Conservation (phyloP, 2,113 vertebrate species). For the Euleptes europaea region DNA sequence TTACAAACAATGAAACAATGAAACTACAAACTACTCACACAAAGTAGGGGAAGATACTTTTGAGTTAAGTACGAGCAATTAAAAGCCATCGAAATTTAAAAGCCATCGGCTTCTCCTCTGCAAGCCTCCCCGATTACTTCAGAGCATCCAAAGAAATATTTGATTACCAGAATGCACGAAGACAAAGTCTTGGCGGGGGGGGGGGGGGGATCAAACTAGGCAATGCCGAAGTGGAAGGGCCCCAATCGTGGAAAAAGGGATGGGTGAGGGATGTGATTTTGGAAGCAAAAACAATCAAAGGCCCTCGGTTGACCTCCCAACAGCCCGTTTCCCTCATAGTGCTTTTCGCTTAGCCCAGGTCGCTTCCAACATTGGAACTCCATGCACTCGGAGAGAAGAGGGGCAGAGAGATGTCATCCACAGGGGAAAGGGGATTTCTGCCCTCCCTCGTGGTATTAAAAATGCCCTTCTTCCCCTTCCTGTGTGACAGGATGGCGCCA, state of each 20-base stretch:
- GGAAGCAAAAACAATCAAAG: background rate
- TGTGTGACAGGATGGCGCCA: too few species aligned
- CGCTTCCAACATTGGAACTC: too few species aligned
- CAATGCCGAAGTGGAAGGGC: too few species aligned
- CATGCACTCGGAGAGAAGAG: too few species aligned
- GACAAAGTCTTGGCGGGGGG: background rate
- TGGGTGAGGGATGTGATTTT: background rate
- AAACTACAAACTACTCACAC: too few species aligned
- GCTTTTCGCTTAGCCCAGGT: too few species aligned
- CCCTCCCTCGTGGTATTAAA: too few species aligned
- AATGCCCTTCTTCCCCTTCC: too few species aligned
- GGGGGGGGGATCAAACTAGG: background rate
- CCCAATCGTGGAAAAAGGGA: too few species aligned
- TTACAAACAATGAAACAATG: background rate
- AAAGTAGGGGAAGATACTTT: background rate
- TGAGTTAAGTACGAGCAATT: background rate
- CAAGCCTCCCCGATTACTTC: background rate
- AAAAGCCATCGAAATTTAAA: background rate
- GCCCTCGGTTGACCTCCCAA: too few species aligned
- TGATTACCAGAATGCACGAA: background rate
- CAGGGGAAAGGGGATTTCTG: too few species aligned
- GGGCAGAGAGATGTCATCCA: too few species aligned
- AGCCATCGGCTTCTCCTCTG: background rate
- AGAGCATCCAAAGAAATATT: background rate
- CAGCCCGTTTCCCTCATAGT: background rate